Conservation (phyloP, 92 coral and sea anemone genomes). For the Heteractis magnifica region DNA sequence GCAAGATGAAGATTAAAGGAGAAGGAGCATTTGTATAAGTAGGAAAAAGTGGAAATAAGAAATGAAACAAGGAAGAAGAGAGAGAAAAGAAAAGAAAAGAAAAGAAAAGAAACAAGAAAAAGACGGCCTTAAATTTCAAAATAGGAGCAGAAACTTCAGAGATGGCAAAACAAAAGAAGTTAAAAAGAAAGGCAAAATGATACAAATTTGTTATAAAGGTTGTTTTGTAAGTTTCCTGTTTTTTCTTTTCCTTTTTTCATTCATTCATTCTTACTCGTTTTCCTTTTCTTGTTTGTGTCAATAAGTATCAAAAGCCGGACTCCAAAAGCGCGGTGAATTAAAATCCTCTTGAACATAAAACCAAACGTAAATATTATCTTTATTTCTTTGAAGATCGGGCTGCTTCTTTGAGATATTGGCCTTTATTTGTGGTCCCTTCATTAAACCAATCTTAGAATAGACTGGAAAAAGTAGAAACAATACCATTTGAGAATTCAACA, state of each 20-base stretch:
- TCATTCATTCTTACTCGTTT: neutral
- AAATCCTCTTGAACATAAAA: conserved; percentile 24
- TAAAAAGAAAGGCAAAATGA: neutral
- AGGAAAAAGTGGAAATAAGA: neutral
- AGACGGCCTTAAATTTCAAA: neutral
- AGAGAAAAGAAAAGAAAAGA: neutral
- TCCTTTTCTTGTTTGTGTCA: conserved; percentile 13
- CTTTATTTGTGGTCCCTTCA: conserved; percentile 31
- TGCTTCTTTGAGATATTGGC: conserved; percentile 21
- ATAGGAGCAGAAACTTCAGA: neutral
- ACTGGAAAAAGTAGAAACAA: conserved; percentile 13
- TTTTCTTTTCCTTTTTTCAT: conserved; percentile 2
- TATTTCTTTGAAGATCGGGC: conserved; percentile 17
- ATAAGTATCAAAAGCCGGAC: conserved; percentile 15
- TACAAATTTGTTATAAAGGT: neutral
- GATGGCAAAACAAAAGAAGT: conserved; percentile 14
- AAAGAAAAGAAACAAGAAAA: neutral
- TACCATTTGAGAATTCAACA: conserved; percentile 12
- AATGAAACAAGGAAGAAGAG: neutral
- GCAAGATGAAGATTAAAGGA: neutral
- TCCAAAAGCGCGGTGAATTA: conserved; percentile 21
- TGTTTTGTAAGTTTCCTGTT: conserved; percentile 10
- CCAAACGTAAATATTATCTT: conserved; percentile 40
- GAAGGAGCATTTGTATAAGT: no score
- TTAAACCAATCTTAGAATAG: conserved; percentile 19